phyloP scores from a whole-genome alignment of 1,140 invertebrate genomes.

The Neodiprion pinetum region DNA sequence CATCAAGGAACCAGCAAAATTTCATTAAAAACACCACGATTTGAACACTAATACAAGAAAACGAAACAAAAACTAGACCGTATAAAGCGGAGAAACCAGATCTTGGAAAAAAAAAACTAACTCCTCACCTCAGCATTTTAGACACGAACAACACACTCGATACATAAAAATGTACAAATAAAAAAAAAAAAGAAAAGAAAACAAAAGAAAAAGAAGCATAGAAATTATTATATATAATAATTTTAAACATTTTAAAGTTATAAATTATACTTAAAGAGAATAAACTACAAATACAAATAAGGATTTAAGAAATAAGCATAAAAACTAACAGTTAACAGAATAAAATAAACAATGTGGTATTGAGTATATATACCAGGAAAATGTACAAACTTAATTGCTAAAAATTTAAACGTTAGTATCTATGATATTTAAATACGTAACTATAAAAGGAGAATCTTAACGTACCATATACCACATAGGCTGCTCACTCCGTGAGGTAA shows the following conservation, averaged over 20 bases:
- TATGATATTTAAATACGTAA: constrained; percentile 48
- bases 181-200: constrained; percentile 33
- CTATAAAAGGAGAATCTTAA: neutral
- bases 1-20: neutral
- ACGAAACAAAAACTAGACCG: neutral
- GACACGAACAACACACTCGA: neutral
- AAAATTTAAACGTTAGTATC: constrained; percentile 56
- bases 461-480: neutral
- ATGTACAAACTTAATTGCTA: constrained; percentile 61
- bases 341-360: constrained; percentile 32
- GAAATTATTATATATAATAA: constrained; percentile 58
- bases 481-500: neutral
- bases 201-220: constrained; percentile 49
- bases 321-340: constrained; percentile 26
- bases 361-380: constrained; percentile 31
- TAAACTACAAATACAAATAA: constrained; percentile 31
- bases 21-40: neutral
- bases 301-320: constrained; percentile 34
- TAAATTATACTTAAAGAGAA: constrained; percentile 49
- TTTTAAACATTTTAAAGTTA: constrained; percentile 56
- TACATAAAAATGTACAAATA: neutral
- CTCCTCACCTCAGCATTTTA: constrained; percentile 4
- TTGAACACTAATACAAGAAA: neutral
- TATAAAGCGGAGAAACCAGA: neutral
- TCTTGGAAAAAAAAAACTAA: neutral